Percentiles rank a stretch among this genome's conserved stretches.
phyloP scores from a whole-genome alignment of 2,113 vertebrate species.

The Turdus rufiventris region DNA sequence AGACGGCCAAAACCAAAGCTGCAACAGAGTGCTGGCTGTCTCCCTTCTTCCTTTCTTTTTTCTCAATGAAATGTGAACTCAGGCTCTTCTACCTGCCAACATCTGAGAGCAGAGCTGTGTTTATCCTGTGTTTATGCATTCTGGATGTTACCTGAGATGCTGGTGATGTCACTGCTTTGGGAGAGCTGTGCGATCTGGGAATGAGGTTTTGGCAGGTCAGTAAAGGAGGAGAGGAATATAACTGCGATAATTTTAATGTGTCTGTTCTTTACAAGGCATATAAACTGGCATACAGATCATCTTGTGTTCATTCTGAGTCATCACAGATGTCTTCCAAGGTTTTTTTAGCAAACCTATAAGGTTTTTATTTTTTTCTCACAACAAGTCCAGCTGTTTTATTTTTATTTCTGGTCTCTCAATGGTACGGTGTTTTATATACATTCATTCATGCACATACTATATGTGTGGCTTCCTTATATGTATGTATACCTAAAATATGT shows the following conservation, averaged over 20 bases:
- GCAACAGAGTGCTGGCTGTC: background rate
- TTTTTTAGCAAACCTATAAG: background rate
- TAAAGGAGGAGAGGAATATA: slow-evolving; percentile 26
- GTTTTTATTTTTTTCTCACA: background rate
- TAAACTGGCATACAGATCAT: background rate
- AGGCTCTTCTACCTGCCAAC: background rate
- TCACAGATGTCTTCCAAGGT: background rate
- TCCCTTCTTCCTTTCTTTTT: background rate
- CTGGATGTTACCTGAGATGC: background rate
- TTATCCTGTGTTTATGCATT: background rate
- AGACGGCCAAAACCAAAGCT: too few relatives aligned
- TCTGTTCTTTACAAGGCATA: background rate
- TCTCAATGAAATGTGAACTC: slow-evolving; percentile 34
- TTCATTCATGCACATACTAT: too few relatives aligned
- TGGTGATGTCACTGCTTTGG: background rate
- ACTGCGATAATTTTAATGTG: background rate
- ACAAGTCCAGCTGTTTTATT: background rate
- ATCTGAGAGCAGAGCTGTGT: background rate
- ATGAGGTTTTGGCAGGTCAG: slow-evolving; percentile 36
- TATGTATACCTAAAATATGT: background rate
- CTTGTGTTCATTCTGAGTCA: background rate
- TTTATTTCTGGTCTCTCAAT: background rate
- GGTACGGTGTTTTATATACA: background rate
- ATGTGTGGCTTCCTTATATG: background rate
- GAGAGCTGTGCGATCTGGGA: background rate